A percentile compares a stretch with the other conserved stretches of the same genome.
phyloP scores from a whole-genome alignment of 1,140 invertebrate species.

The Drosophila azteca region DNA sequence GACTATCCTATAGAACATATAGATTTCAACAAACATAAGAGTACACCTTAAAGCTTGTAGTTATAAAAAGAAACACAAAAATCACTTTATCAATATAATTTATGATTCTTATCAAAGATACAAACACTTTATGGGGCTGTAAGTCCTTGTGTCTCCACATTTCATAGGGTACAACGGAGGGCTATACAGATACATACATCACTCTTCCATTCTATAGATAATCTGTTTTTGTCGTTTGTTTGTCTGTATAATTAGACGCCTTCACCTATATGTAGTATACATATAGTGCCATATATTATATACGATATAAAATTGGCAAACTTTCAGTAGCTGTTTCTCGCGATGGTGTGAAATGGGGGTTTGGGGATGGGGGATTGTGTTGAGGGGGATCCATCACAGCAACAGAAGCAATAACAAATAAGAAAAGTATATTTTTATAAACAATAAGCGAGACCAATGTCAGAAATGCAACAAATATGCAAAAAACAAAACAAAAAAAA shows the following conservation, averaged over 20 bases:
- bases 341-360: background rate
- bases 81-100: too few relatives aligned
- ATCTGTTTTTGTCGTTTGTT: background rate
- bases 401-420: constrained; percentile 31
- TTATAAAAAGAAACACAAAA: too few relatives aligned
- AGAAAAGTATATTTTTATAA: constrained; percentile 32
- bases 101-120: too few relatives aligned
- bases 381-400: constrained; percentile 19
- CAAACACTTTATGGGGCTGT: too few relatives aligned
- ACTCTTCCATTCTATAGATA: too few relatives aligned
- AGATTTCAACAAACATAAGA: too few relatives aligned
- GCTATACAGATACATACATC: too few relatives aligned
- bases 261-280: constrained; percentile 12
- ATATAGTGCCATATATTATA: constrained; percentile 2
- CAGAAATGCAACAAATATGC: constrained; percentile 56
- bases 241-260: constrained; percentile 29
- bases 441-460: constrained; percentile 59
- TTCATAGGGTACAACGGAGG: too few relatives aligned
- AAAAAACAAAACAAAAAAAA: background rate
- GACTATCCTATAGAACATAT: too few relatives aligned
- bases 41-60: too few relatives aligned
- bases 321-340: constrained; percentile 41
- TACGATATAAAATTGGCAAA: constrained; percentile 51
- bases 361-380: too few relatives aligned
- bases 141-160: too few relatives aligned